Conservation (phyloP, 2,797 vertebrate species). For the Dromococcyx pavoninus region DNA sequence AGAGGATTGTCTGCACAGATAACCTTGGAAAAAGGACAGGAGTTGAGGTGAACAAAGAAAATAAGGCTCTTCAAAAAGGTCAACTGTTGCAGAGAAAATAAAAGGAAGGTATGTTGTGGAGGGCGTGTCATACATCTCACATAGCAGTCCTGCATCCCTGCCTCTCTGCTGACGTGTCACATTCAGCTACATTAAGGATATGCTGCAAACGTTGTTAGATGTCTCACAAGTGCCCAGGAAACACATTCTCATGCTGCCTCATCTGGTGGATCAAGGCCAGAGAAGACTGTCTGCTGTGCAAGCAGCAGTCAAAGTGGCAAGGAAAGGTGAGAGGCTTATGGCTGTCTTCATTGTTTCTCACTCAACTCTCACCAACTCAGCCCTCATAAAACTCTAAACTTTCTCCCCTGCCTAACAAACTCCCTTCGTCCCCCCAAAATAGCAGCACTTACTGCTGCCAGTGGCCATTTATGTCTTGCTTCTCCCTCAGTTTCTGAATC, state of each 20-base stretch:
- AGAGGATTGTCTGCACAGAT: background rate
- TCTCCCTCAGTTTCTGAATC: background rate
- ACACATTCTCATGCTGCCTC: background rate
- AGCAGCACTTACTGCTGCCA: background rate
- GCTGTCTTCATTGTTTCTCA: background rate
- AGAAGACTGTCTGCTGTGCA: background rate
- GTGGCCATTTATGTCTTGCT: background rate
- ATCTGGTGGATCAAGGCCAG: background rate
- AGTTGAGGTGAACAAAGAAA: background rate
- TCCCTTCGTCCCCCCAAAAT: background rate
- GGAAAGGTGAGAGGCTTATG: accelerated
- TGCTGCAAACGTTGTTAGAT: background rate
- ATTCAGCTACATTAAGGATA: background rate
- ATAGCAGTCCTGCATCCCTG: background rate
- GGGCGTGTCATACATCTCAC: background rate
- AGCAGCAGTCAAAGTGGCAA: background rate
- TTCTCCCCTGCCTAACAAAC: background rate
- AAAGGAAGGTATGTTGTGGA: background rate
- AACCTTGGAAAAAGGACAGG: background rate
- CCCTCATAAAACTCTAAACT: background rate
- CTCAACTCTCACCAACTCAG: background rate
- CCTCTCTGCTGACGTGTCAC: background rate
- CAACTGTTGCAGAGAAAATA: background rate
- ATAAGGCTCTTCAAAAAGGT: background rate
- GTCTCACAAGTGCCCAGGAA: background rate